Percentiles rank a stretch among this genome's conserved stretches.
Evolutionary conservation across 2,888 invertebrate genomes (phyloP).

Genomic region (Agrochola lota): DNA sequence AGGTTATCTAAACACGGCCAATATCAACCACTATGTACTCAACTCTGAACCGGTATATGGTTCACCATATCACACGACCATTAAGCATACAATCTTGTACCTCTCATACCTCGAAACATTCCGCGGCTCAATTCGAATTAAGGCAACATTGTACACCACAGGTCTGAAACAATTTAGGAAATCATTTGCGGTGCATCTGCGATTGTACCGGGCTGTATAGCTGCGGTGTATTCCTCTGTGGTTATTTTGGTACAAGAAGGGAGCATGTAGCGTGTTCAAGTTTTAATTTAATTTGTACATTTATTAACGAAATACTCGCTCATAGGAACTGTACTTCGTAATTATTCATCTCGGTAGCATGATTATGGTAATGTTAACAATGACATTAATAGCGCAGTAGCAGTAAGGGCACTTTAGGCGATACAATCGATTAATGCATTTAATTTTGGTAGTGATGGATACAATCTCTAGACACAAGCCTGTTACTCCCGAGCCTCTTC

Average conservation of each 20-base stretch:
- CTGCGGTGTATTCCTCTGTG: slow-evolving; percentile 81
- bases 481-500: background rate
- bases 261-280: slow-evolving; percentile 35
- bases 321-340: background rate
- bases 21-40: background rate
- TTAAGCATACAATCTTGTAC: slow-evolving; percentile 49
- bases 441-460: background rate
- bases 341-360: background rate
- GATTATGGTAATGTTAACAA: background rate
- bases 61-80: slow-evolving; percentile 29
- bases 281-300: background rate
- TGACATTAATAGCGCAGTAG: background rate
- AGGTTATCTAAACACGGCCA: slow-evolving; percentile 8
- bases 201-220: slow-evolving; percentile 81
- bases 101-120: slow-evolving; percentile 45
- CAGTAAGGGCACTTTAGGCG: background rate
- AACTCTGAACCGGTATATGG: slow-evolving; percentile 3
- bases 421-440: background rate
- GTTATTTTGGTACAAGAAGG: slow-evolving; percentile 59
- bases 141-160: slow-evolving; percentile 77
- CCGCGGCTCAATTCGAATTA: slow-evolving; percentile 65
- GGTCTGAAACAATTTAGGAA: slow-evolving; percentile 83
- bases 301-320: background rate
- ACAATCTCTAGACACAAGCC: background rate
- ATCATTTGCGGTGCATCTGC: slow-evolving; percentile 82